Evolutionary conservation across 2,797 vertebrate genomes (phyloP), one percentile per base, ranked within the genome.

Genomic region (Denticeps clupeoides): DNA sequence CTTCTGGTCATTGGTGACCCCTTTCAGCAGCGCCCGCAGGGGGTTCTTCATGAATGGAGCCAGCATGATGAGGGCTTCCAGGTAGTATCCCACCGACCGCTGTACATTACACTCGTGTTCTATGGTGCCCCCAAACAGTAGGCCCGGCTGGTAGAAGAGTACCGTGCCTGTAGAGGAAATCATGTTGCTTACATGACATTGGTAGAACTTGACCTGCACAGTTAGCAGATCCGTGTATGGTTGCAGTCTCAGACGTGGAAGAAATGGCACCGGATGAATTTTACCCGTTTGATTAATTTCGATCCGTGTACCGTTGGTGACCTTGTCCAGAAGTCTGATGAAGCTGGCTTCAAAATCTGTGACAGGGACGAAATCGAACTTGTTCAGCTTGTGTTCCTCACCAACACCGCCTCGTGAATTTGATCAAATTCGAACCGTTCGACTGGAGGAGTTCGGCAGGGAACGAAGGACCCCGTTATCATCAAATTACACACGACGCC

Each of bases 241-340:
- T 1, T 8, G 4, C 10, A 5, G 4, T 2, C 33, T 5, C 1
- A 7, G 7, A 32, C 1, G 1, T 11, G 26, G 13, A 8, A 5
- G 18, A 23, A 3, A 3, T 12, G 5, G 12, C 7, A 19, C n/a
- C 11, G 4, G 10, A 7, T 4, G 16, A 4, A 16, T 47, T 65
- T 78, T 61, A 97, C 95, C 95, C 62, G 95, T 98, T 71, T 97
- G 89, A 53, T 99, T 99, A 60, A 99, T 98, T 77, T 98, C 94
- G 67, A 99, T 92, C 51, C 79, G 82, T 70, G 90, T 88, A 47
- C 95, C 95, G 53, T 97, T 98, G 23, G 94, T 98, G 68, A 99
- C 78, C 82, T 95, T 99, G 66, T 98, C 95, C 37, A 99, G 71
- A 2, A 98, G 77, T 38, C 95, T 79, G 69, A 98, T 89, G 69